Evolutionary conservation across 2,113 vertebrate species (phyloP).

Genomic region (Nibea albiflora): DNA sequence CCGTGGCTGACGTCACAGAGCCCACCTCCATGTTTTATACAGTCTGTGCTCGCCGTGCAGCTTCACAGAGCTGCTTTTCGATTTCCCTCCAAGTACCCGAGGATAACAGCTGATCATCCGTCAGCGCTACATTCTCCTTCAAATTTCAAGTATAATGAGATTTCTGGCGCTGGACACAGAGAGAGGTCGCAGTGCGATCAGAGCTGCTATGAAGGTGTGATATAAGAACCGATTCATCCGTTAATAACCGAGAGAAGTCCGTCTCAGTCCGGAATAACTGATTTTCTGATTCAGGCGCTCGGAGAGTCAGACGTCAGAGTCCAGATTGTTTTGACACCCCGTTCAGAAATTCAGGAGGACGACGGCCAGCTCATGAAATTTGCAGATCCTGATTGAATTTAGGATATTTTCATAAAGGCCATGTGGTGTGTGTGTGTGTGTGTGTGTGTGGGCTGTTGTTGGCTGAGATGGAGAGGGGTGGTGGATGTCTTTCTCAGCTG

Average conservation of each 20-base stretch:
- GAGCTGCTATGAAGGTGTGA: slow-evolving; percentile 19
- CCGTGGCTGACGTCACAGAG: too few relatives aligned
- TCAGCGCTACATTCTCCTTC: slow-evolving; percentile 27
- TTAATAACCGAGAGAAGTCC: slow-evolving; percentile 29
- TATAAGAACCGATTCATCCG: slow-evolving; percentile 29
- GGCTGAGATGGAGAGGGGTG: not conserved
- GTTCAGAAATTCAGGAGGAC: slow-evolving; percentile 59
- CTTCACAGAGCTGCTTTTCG: slow-evolving; percentile 1
- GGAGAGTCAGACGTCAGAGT: slow-evolving; percentile 26
- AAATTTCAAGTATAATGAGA: slow-evolving; percentile 38
- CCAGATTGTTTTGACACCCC: slow-evolving; percentile 54
- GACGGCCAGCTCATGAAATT: slow-evolving; percentile 63
- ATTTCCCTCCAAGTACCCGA: slow-evolving; percentile 17
- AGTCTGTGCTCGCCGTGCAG: too few relatives aligned
- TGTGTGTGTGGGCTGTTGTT: not conserved
- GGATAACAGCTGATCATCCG: slow-evolving; percentile 26
- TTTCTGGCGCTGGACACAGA: slow-evolving; percentile 13
- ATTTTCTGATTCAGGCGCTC: slow-evolving; percentile 59
- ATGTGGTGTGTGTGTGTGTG: slow-evolving; percentile 8
- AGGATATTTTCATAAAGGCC: slow-evolving; percentile 48
- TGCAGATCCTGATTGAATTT: slow-evolving; percentile 68
- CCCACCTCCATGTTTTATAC: too few relatives aligned
- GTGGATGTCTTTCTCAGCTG: slow-evolving; percentile 23
- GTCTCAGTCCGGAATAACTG: slow-evolving; percentile 32
- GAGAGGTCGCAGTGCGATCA: slow-evolving; percentile 21